Evolutionary conservation across 2,113 vertebrate species (phyloP), one percentile per base, ranked within the genome.

Genomic region (Pica pica): DNA sequence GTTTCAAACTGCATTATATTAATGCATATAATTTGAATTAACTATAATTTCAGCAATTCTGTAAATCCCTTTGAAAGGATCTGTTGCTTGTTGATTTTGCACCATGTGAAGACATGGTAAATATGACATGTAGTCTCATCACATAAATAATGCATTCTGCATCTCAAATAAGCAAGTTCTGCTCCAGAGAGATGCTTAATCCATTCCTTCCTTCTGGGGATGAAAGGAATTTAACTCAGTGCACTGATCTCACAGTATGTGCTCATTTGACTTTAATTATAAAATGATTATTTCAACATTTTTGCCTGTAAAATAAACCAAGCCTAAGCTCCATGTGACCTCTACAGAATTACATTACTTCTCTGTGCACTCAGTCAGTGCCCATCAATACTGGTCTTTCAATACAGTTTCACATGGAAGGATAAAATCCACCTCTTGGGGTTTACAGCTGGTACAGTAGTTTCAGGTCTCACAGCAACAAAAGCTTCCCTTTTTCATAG

Each of bases 111-210:
- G 94, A 96, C 44, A 97, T 89, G 95, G 96, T 91, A 93, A 95
- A 98, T 97, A 95, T 92, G 91, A 96, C 78, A 95, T 95, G 69
- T 87, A 96, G 44, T 79, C 82, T 91, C 96, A 96, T 93, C 90
- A 87, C 83, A 97, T 96, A 91, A 97, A 98, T 97, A 95, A 97
- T 96, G 80, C 47, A 97, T 97, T 85, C 56, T 92, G 96, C 93
- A 97, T 96, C 70, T 90, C 83, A 78, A 96, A 90, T 86, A 96
- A 97, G 94, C 83, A 82, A 68, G 87, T 92, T 96, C 96, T 91
- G 83, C 91, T 60, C 93, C 71, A 96, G 89, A 94, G 90, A 96
- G 85, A 97, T 79, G 67, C 88, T 96, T 97, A 97, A 97, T 95
- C 93, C 86, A 90, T 87, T 92, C 59, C 26, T 31, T 93, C 92